phyloP scores from a whole-genome alignment of 92 coral and sea anemone species.

The Diadumene lineata region DNA sequence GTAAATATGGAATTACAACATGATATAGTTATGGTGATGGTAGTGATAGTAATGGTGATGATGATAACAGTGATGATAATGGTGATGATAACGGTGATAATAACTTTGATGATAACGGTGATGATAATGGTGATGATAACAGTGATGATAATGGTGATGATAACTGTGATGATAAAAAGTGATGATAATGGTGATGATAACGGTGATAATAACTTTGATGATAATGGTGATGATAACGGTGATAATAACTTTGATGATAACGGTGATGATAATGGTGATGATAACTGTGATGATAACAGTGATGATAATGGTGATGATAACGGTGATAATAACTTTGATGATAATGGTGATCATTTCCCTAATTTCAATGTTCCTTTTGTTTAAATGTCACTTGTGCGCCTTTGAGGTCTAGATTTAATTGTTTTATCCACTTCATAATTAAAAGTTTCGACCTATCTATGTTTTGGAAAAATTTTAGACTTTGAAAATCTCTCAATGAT shows the following conservation, averaged over 20 bases:
- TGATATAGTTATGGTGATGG: conserved; percentile 3
- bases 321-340: too few species aligned
- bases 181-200: conserved; percentile 7
- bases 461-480: too few species aligned
- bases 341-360: too few species aligned
- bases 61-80: neutral
- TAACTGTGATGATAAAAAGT: too few species aligned
- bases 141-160: conserved; percentile 13
- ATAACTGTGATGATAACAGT: neutral
- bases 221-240: neutral
- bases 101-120: neutral
- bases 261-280: too few species aligned
- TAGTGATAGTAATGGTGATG: conserved; percentile 14
- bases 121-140: conserved; percentile 10
- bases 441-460: too few species aligned
- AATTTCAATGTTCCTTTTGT: too few species aligned
- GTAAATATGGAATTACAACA: conserved; percentile 33
- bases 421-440: too few species aligned
- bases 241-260: too few species aligned
- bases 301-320: neutral
- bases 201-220: neutral
- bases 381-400: too few species aligned
- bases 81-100: neutral
- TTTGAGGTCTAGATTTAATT: too few species aligned
- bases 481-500: too few species aligned